A percentile compares a stretch with the other conserved stretches of the same genome.
Conservation (phyloP, 1,140 invertebrate species). For the Potamilus streckersoni region DNA sequence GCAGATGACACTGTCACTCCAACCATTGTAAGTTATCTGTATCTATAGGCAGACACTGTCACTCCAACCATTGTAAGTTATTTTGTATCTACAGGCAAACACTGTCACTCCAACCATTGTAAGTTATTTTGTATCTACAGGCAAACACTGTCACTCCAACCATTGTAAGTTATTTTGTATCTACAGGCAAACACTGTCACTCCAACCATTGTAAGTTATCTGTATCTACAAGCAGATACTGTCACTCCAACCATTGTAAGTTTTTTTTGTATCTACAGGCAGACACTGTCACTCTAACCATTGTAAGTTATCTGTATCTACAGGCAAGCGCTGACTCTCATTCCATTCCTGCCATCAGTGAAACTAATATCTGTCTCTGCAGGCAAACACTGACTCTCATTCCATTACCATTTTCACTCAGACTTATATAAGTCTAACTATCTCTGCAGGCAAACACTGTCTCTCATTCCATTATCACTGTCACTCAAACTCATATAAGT, state of each 20-base stretch:
- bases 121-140: neutral
- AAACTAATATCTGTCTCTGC: too few relatives aligned
- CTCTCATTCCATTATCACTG: neutral
- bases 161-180: neutral
- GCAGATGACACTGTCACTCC: constrained; percentile 1
- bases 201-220: neutral
- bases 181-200: neutral
- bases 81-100: too few relatives aligned
- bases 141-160: neutral
- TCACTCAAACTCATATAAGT: too few relatives aligned
- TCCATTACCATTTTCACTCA: too few relatives aligned
- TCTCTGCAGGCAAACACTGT: constrained; percentile 1
- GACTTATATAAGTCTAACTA: too few relatives aligned
- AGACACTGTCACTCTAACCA: neutral
- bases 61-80: neutral
- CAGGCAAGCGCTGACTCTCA: neutral
- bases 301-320: neutral
- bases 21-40: neutral
- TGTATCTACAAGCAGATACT: neutral
- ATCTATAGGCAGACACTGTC: constrained; percentile 2
- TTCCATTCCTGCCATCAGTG: too few relatives aligned
- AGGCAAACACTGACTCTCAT: neutral
- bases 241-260: neutral
- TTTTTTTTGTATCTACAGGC: neutral
- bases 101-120: neutral